A percentile compares a stretch with the other conserved stretches of the same genome.
phyloP scores from a whole-genome alignment of 2,888 invertebrate genomes.

The Metalampra italica region DNA sequence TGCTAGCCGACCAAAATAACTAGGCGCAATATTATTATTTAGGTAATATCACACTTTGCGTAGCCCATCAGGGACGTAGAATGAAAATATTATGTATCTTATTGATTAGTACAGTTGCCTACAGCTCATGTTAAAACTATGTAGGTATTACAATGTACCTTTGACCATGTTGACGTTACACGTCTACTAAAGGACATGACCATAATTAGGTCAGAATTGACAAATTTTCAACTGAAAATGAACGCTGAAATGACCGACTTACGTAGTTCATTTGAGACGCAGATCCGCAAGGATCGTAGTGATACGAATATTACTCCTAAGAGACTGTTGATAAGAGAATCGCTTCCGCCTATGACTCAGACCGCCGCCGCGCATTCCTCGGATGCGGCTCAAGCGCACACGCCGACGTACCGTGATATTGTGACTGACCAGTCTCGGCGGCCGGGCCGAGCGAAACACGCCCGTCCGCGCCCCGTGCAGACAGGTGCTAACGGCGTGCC shows the following conservation, averaged over 20 bases:
- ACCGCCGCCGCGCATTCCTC: too few species aligned
- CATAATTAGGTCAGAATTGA: constrained; percentile 2
- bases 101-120: too few species aligned
- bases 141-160: too few species aligned
- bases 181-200: constrained; percentile 8
- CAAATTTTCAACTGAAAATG: neutral
- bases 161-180: too few species aligned
- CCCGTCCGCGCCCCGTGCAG: neutral
- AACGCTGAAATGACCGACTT: constrained; percentile 1
- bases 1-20: too few species aligned
- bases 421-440: neutral
- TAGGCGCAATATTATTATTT: too few species aligned
- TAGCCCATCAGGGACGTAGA: too few species aligned
- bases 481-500: neutral
- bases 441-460: neutral
- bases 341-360: neutral
- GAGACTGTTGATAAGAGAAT: neutral
- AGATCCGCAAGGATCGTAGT: neutral
- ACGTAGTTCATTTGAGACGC: neutral
- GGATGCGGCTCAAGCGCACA: too few species aligned
- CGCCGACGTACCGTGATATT: neutral
- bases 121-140: too few species aligned
- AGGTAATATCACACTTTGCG: too few species aligned
- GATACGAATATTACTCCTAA: neutral
- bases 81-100: too few species aligned